Evolutionary conservation across 2,113 vertebrate species (phyloP).

Genomic region (Brachyistius frenatus): DNA sequence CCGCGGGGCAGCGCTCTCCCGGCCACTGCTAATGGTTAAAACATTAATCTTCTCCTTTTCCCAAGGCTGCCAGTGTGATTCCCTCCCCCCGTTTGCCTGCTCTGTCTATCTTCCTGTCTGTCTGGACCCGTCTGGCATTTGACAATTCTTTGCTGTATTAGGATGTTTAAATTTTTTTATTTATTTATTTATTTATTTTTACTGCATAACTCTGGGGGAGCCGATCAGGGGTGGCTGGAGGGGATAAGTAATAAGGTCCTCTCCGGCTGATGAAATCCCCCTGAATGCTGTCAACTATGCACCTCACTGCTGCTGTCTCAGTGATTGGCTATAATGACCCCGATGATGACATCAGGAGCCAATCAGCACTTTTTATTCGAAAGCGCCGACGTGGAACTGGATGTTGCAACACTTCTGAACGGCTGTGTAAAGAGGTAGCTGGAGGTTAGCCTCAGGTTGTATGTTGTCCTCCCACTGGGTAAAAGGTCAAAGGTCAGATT

Average conservation of each 20-base stretch:
- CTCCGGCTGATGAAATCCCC: constrained; percentile 54
- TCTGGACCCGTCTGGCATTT: constrained; percentile 33
- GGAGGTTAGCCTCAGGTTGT: constrained; percentile 18
- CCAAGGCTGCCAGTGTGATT: constrained; percentile 47
- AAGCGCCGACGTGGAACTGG: background rate
- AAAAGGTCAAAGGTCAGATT: constrained; percentile 30
- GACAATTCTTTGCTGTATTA: constrained; percentile 25
- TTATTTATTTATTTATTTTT: background rate
- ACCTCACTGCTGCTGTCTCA: background rate
- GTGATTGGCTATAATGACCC: constrained; percentile 37
- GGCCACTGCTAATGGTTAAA: constrained; percentile 72
- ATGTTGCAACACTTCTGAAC: background rate
- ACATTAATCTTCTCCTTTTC: constrained; percentile 67
- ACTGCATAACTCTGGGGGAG: constrained; percentile 30
- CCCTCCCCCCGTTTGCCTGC: constrained; percentile 33
- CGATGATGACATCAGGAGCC: constrained; percentile 15
- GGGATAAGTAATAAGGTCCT: constrained; percentile 57
- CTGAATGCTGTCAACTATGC: constrained; percentile 18
- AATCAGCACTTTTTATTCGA: constrained; percentile 34
- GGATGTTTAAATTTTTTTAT: background rate
- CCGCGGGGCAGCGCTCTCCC: constrained; percentile 49
- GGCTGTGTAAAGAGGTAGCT: background rate
- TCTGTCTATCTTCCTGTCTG: constrained; percentile 17
- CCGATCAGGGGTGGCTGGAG: constrained; percentile 20
- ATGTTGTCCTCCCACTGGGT: background rate